phyloP scores from a whole-genome alignment of 2,888 invertebrate genomes.

The Morpho deidamia region DNA sequence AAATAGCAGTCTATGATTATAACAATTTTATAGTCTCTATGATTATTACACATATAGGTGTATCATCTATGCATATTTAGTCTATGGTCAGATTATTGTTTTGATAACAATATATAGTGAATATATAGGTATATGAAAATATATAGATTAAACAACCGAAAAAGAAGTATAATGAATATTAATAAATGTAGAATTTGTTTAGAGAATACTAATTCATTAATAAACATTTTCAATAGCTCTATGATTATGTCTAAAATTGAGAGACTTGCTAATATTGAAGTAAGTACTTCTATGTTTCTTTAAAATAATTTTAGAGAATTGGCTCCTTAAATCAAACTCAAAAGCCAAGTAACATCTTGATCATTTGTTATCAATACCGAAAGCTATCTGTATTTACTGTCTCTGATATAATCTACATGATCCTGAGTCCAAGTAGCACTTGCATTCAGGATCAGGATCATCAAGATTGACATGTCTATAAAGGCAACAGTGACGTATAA shows the following conservation, averaged over 20 bases:
- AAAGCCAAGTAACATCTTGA: neutral
- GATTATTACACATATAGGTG: too few species aligned
- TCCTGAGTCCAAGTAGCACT: neutral
- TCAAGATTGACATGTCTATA: neutral
- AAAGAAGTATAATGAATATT: constrained; percentile 14
- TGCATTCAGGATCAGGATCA: too few species aligned
- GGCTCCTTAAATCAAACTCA: neutral
- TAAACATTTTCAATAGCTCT: constrained; percentile 42
- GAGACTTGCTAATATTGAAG: constrained; percentile 50
- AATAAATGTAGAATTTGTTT: constrained; percentile 54
- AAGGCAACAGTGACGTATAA: neutral
- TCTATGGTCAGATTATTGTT: too few species aligned
- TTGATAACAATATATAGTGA: too few species aligned
- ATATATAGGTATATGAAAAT: too few species aligned
- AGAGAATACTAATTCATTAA: constrained; percentile 30
- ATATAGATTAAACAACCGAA: too few species aligned
- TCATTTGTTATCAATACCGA: neutral
- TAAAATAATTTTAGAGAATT: neutral
- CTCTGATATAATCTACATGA: neutral
- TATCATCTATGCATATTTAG: too few species aligned
- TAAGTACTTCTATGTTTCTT: constrained; percentile 30
- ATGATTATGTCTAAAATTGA: constrained; percentile 49
- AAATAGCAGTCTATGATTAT: too few species aligned
- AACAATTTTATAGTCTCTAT: too few species aligned
- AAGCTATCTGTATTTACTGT: neutral